Evolutionary conservation across 2,888 invertebrate species (phyloP), one percentile per base, ranked within the genome.

Genomic region (Elmis aenea): DNA sequence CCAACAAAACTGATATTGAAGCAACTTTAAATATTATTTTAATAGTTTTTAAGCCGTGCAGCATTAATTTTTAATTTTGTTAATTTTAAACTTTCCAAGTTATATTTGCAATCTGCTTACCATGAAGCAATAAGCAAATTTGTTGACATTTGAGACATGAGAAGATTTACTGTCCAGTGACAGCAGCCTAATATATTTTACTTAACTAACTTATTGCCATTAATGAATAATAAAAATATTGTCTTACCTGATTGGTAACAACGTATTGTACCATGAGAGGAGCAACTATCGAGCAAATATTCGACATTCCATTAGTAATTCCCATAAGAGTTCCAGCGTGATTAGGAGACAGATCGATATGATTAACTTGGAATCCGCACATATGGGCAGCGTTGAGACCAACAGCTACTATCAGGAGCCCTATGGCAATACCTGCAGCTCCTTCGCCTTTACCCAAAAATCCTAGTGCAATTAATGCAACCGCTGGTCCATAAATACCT

Each of bases 261-360:
- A 87, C 75, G 3, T 75, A 58, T 2, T 81, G 79, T 1, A 82
- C 83, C 20, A 79, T 72, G 1, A 83, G 65, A 0, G 87, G 86
- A 0, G 85, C 85, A 52, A 85, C 67, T 43, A 87, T 81, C 39
- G 85, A 83, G 66, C 83, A 79, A 6, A 85, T 66, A 52, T 83
- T 85, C 0, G 82, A 80, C 10, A 74, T 68, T 6, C 80, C 79
- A 58, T 86, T 87, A 2, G 85, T 85, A 52, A 87, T 77, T 8
- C 87, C 86, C 85, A 87, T 85, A 50, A 87, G 66, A 0, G 81
- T 78, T 16, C 86, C 86, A 5, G 86, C 83, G 59, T 80, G 84
- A 62, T 85, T 85, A 1, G 87, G 86, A 6, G 86, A 81, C 31
- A 88, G 67, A 67, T 87, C 87, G 46, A 88, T 82, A 58, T 86